Evolutionary conservation across 2,113 vertebrate genomes (phyloP).

Genomic region (Syngnathus scovelli): DNA sequence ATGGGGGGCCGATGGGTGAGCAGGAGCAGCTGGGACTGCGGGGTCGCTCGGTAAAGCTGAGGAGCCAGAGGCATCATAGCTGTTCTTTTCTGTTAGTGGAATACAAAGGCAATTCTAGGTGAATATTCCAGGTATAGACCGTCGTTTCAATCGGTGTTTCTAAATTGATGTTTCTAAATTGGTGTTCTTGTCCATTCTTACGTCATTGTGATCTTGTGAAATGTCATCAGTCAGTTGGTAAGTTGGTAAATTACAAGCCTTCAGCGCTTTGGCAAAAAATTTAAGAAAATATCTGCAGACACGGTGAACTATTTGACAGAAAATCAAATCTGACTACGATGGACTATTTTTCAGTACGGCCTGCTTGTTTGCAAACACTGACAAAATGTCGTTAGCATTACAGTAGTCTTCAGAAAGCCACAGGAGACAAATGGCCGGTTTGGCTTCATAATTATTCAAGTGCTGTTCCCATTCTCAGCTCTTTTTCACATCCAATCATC

Average conservation of each 20-base stretch:
- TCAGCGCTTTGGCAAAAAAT: background rate
- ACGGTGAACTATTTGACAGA: background rate
- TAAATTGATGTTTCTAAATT: too few relatives aligned
- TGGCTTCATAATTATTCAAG: constrained; percentile 29
- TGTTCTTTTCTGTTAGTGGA: constrained; percentile 61
- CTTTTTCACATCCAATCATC: constrained; percentile 47
- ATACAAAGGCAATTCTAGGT: constrained; percentile 5
- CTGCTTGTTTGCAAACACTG: constrained; percentile 14
- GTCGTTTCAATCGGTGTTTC: too few relatives aligned
- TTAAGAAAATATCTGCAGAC: background rate
- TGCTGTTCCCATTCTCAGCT: constrained; percentile 19
- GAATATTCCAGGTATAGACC: background rate
- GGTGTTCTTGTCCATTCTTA: too few relatives aligned
- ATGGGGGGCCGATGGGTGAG: constrained; percentile 39
- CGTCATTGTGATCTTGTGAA: too few relatives aligned
- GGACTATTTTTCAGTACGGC: constrained; percentile 14
- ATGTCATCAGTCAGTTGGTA: background rate
- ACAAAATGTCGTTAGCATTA: constrained; percentile 12
- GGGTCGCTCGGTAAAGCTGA: constrained; percentile 44
- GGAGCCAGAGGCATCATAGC: constrained; percentile 68
- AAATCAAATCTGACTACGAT: background rate
- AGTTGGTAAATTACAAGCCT: background rate
- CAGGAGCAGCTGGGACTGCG: constrained; percentile 38
- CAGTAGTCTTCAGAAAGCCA: constrained; percentile 21
- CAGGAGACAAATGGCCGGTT: constrained; percentile 15